These are phyloP conservation scores for Holacanthus passer DNA, from an alignment of 2,113 vertebrate genomes.

Conservation along the genomic window DNA sequence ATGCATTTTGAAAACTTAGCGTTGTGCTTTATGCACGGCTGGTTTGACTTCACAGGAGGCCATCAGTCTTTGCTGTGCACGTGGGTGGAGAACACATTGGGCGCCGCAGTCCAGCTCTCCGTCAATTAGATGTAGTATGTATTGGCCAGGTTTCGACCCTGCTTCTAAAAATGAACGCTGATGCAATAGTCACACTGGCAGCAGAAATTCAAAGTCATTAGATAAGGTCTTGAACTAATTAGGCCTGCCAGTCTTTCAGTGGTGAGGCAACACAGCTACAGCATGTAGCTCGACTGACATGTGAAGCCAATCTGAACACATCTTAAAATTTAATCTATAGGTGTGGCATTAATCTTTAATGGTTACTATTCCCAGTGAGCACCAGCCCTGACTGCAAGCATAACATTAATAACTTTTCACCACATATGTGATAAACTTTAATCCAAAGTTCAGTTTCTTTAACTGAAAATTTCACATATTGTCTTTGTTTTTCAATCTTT, in stretches of 20 bases:
- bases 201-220: conserved; percentile 64
- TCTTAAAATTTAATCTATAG: background rate
- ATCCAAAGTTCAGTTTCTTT: background rate
- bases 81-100: conserved; percentile 32
- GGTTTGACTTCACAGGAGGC: conserved; percentile 23
- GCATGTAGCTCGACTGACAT: background rate
- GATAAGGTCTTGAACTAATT: conserved; percentile 58
- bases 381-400: background rate
- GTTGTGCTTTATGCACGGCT: background rate
- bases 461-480: background rate
- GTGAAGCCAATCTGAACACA: conserved; percentile 16
- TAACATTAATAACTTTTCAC: background rate
- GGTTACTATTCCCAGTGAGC: background rate
- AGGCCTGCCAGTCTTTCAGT: conserved; percentile 43
- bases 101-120: conserved; percentile 41
- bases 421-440: too few relatives aligned
- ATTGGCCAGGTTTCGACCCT: conserved; percentile 39
- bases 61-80: background rate
- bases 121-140: conserved; percentile 57
- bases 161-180: conserved; percentile 67
- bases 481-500: background rate
- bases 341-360: background rate
- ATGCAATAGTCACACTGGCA: conserved; percentile 66
- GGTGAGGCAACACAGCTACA: conserved; percentile 20
- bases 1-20: background rate